Evolutionary conservation across 30 jellyfish, hydroid and myxozoan species (phyloP).

Genomic region (Pelagia noctiluca): DNA sequence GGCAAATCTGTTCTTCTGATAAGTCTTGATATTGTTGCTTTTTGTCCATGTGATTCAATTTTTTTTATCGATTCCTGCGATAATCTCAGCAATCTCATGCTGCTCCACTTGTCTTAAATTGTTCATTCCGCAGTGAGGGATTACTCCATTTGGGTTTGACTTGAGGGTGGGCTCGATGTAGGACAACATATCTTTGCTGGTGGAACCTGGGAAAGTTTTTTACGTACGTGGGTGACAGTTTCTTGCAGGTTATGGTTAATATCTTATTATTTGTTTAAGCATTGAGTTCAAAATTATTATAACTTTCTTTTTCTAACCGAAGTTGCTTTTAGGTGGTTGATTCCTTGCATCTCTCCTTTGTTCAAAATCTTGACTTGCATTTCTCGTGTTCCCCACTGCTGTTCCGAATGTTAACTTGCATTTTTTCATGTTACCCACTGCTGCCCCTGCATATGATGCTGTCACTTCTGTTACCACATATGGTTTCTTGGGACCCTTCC

Average conservation of each 20-base stretch:
- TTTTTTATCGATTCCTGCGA: constrained; percentile 13
- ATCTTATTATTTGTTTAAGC: constrained; percentile 2
- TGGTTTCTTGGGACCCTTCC: background rate
- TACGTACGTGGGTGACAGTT: no score
- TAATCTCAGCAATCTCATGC: constrained; percentile 2
- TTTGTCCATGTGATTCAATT: background rate
- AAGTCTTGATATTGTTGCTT: constrained; percentile 28
- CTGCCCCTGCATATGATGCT: constrained; percentile 2
- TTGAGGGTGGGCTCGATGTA: constrained; percentile 30
- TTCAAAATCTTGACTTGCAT: background rate
- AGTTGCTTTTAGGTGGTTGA: background rate
- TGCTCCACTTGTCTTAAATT: constrained; percentile 17
- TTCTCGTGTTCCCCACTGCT: background rate
- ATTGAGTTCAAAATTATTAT: background rate
- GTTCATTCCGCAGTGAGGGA: constrained; percentile 30
- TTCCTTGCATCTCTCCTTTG: background rate
- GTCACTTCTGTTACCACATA: background rate
- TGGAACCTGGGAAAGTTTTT: constrained; percentile 45
- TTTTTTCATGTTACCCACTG: no score
- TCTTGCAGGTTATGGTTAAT: no score
- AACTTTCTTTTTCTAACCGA: background rate
- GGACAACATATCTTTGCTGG: constrained; percentile 4
- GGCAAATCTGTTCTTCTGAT: constrained; percentile 20
- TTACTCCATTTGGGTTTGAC: constrained; percentile 15
- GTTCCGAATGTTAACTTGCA: no score